Conservation (phyloP, 53 echinoderm and acorn worm species). For the Arbacia lixula region DNA sequence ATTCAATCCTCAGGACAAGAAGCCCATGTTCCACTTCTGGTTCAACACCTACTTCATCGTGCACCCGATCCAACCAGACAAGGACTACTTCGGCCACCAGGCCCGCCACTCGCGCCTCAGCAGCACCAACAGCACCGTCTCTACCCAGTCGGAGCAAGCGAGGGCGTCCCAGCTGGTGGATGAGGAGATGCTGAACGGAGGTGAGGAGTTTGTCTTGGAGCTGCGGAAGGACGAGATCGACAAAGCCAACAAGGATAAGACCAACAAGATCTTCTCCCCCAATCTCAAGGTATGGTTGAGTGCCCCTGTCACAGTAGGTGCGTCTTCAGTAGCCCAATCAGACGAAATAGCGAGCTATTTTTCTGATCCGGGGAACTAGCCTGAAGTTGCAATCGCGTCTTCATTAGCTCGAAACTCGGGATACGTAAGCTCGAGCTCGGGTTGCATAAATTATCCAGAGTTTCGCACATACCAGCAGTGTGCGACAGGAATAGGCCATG, state of each 20-base stretch:
- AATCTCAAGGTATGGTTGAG: slow-evolving; percentile 92
- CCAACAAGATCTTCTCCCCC: slow-evolving; percentile 96
- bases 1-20: slow-evolving; percentile 83
- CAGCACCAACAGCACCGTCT: slow-evolving; percentile 23
- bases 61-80: slow-evolving; percentile 65
- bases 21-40: slow-evolving; percentile 96
- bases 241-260: slow-evolving; percentile 99
- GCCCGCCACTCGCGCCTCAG: slow-evolving; percentile 28
- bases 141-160: slow-evolving; percentile 18
- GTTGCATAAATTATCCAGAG: no score
- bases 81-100: slow-evolving; percentile 49
- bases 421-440: no score
- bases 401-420: no score
- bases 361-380: no score
- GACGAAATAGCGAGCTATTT: no score
- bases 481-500: no score
- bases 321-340: no score
- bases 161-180: slow-evolving; percentile 4
- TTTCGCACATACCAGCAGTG: no score
- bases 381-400: no score
- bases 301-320: no score
- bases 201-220: slow-evolving; percentile 71
- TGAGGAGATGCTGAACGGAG: slow-evolving; percentile 63
- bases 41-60: slow-evolving; percentile 97
- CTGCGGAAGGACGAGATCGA: slow-evolving; percentile 92